Evolutionary conservation across 2,888 invertebrate genomes (phyloP).

Genomic region (Epirrhoe alternata): DNA sequence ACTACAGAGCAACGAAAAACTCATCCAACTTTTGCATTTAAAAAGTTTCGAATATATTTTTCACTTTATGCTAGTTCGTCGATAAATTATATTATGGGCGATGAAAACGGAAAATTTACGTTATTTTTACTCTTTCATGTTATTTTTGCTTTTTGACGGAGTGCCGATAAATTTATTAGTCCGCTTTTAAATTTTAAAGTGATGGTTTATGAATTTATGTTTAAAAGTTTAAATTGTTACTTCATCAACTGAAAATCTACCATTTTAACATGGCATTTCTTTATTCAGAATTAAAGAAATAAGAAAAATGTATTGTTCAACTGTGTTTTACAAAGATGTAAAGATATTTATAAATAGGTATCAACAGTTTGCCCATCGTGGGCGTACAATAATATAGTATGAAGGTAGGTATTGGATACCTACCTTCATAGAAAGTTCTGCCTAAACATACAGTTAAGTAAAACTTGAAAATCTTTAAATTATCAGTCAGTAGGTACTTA

Average conservation of each 20-base stretch:
- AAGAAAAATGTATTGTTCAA: too few species aligned
- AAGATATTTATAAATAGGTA: too few species aligned
- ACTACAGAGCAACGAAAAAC: neutral
- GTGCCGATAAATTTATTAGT: conserved; percentile 16
- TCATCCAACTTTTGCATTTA: neutral
- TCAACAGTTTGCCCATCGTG: too few species aligned
- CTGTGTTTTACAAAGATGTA: too few species aligned
- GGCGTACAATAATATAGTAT: too few species aligned
- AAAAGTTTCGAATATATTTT: neutral
- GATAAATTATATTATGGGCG: conserved; percentile 16
- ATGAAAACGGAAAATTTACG: conserved; percentile 18
- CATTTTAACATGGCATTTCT: neutral
- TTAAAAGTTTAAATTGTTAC: neutral
- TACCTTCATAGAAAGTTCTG: too few species aligned
- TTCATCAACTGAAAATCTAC: neutral
- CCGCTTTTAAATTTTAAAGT: conserved; percentile 8
- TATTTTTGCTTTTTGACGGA: conserved; percentile 10
- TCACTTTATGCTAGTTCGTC: neutral
- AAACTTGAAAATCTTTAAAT: too few species aligned
- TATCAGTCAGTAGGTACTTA: too few species aligned
- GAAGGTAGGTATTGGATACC: too few species aligned
- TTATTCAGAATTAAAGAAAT: too few species aligned
- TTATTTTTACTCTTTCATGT: conserved; percentile 6
- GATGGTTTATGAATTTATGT: conserved; percentile 8
- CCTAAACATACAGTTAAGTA: too few species aligned